Conservation (phyloP, 2,113 vertebrate species). For the Rhadina sibilatrix region DNA sequence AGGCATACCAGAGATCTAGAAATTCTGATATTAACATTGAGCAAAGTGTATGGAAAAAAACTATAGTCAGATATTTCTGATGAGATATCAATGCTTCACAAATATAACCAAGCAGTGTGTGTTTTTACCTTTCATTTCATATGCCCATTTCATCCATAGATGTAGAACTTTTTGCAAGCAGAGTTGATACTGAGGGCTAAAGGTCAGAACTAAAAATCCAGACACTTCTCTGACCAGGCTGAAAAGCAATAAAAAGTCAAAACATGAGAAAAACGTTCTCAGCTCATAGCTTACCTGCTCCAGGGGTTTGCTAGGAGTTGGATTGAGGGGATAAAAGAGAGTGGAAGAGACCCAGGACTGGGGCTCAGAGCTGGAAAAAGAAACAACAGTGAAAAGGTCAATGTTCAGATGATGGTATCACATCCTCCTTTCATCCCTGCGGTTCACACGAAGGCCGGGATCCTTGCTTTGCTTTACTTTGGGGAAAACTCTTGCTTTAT, state of each 20-base stretch:
- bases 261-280: slow-evolving; percentile 33
- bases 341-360: slow-evolving; percentile 26
- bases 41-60: background rate
- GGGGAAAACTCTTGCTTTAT: slow-evolving; percentile 76
- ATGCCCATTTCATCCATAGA: background rate
- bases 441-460: slow-evolving; percentile 72
- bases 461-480: slow-evolving; percentile 70
- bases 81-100: background rate
- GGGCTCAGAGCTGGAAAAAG: slow-evolving; percentile 64
- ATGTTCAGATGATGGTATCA: slow-evolving; percentile 76
- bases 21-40: background rate
- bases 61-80: background rate
- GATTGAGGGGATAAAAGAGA: slow-evolving; percentile 54
- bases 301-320: slow-evolving; percentile 34
- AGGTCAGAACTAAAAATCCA: slow-evolving; percentile 44
- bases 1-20: background rate
- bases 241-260: slow-evolving; percentile 51
- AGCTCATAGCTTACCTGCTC: slow-evolving; percentile 57
- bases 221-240: slow-evolving; percentile 1
- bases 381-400: slow-evolving; percentile 75
- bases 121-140: background rate
- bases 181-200: background rate
- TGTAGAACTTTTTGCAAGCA: background rate
- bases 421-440: slow-evolving; percentile 72
- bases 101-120: background rate